Evolutionary conservation across 2,888 invertebrate genomes (phyloP).

Genomic region (Pharmacophagus antenor): DNA sequence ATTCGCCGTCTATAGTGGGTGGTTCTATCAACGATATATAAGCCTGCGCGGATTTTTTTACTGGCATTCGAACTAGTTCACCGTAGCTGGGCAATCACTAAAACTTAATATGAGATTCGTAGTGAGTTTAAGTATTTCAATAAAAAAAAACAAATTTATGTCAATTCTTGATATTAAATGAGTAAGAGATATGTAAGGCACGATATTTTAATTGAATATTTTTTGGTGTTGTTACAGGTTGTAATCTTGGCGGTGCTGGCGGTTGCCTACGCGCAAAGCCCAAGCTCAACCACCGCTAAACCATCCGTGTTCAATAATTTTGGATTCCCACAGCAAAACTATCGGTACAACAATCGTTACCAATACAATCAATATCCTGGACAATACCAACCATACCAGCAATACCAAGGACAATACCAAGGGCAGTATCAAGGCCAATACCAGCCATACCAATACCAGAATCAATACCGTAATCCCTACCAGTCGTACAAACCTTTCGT

Average conservation of each 20-base stretch:
- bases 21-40: slow-evolving; percentile 67
- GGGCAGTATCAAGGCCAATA: slow-evolving; percentile 32
- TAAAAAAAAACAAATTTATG: slow-evolving; percentile 27
- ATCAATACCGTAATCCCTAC: slow-evolving; percentile 31
- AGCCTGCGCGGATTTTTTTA: slow-evolving; percentile 67
- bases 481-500: slow-evolving; percentile 34
- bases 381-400: slow-evolving; percentile 31
- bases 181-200: slow-evolving; percentile 11
- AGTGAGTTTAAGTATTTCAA: slow-evolving; percentile 54
- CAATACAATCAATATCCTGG: slow-evolving; percentile 30
- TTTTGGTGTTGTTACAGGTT: slow-evolving; percentile 34
- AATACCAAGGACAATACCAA: slow-evolving; percentile 32
- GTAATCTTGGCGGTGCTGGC: slow-evolving; percentile 55
- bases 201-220: background rate
- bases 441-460: slow-evolving; percentile 30
- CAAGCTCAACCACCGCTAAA: slow-evolving; percentile 20
- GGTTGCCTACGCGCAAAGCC: slow-evolving; percentile 53
- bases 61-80: slow-evolving; percentile 73
- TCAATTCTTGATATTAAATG: no score
- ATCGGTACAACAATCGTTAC: slow-evolving; percentile 34
- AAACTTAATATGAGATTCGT: slow-evolving; percentile 59
- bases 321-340: slow-evolving; percentile 32
- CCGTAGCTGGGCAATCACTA: slow-evolving; percentile 53
- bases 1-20: slow-evolving; percentile 62
- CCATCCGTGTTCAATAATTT: slow-evolving; percentile 31